Conservation (phyloP, 2,113 vertebrate genomes). For the Lycaon pictus region DNA sequence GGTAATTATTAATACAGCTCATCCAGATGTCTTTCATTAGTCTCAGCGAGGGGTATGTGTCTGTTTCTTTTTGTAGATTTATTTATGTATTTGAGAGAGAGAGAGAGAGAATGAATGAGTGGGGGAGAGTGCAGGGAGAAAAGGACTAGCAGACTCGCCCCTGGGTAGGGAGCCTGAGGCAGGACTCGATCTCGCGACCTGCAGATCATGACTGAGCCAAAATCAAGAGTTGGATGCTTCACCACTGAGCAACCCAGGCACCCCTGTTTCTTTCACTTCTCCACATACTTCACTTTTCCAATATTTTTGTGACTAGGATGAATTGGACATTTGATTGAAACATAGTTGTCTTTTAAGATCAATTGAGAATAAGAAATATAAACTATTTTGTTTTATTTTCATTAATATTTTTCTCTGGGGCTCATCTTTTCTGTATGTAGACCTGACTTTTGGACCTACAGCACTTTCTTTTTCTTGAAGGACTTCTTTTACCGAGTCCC, state of each 20-base stretch:
- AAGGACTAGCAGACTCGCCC: neutral
- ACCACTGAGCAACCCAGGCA: neutral
- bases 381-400: neutral
- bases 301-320: neutral
- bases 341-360: neutral
- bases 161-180: neutral
- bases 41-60: rapidly evolving
- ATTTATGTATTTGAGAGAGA: neutral
- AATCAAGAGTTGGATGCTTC: neutral
- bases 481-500: neutral
- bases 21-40: no score
- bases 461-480: neutral
- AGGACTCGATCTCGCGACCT: neutral
- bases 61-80: neutral
- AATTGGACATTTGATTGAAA: neutral
- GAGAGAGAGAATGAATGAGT: neutral
- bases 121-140: neutral
- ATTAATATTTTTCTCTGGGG: neutral
- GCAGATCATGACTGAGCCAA: neutral
- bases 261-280: neutral
- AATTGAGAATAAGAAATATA: neutral
- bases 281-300: neutral
- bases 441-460: neutral
- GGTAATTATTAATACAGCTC: no score
- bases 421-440: neutral